These are phyloP conservation scores for Physella acuta DNA, from an alignment of 1,140 invertebrate species.

Conservation along the genomic window DNA sequence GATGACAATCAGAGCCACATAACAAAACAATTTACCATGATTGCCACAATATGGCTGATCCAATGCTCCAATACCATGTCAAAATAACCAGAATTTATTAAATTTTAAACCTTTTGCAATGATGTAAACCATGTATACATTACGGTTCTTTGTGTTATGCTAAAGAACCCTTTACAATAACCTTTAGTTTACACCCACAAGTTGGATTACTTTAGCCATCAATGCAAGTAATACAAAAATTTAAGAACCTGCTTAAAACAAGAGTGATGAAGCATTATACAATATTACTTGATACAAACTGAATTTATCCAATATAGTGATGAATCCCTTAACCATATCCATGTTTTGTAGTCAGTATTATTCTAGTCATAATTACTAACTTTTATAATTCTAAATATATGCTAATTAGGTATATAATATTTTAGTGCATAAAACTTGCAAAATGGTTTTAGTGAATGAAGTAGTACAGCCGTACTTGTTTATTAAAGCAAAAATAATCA, in stretches of 20 bases:
- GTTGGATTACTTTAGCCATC: background rate
- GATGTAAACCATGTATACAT: background rate
- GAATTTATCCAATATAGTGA: background rate
- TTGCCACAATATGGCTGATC: conserved; percentile 4
- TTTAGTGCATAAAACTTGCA: too few species aligned
- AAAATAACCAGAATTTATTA: background rate
- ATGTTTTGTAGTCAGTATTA: background rate
- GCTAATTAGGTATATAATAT: background rate
- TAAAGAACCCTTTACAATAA: background rate
- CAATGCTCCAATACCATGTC: background rate
- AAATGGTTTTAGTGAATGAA: too few species aligned
- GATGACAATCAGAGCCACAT: conserved; percentile 22
- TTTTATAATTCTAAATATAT: background rate
- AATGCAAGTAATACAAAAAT: background rate
- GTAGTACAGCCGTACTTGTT: too few species aligned
- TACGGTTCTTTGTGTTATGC: background rate
- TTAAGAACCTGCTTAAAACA: conserved; percentile 6
- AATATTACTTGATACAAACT: background rate
- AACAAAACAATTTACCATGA: background rate
- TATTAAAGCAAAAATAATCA: background rate
- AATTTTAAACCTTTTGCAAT: background rate
- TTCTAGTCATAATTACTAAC: background rate
- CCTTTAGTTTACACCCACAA: background rate
- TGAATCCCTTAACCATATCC: background rate
- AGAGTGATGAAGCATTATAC: conserved; percentile 8